These are phyloP conservation scores for Melitaea athalia DNA, from an alignment of 2,888 invertebrate genomes.

Conservation along the genomic window DNA sequence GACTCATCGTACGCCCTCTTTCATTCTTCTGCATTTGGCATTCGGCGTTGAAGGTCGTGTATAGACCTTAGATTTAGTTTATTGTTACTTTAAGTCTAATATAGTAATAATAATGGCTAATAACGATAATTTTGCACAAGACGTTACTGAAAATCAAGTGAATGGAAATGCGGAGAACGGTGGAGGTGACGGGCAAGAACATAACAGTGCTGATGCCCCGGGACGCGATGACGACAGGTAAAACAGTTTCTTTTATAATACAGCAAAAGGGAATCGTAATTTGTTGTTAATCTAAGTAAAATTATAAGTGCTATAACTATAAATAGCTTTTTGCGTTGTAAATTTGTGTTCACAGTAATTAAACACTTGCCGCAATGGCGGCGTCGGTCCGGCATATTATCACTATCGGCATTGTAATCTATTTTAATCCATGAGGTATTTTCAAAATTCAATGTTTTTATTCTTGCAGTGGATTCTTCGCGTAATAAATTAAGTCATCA, in stretches of 20 bases:
- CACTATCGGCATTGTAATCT: slow-evolving; percentile 69
- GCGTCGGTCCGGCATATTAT: slow-evolving; percentile 71
- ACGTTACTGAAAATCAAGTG: slow-evolving; percentile 87
- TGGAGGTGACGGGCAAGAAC: slow-evolving; percentile 86
- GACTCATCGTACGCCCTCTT: slow-evolving; percentile 56
- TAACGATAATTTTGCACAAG: slow-evolving; percentile 91
- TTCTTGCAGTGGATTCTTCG: slow-evolving; percentile 66
- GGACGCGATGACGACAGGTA: slow-evolving; percentile 93
- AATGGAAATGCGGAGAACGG: slow-evolving; percentile 84
- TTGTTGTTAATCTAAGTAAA: slow-evolving; percentile 15
- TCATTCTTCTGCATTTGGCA: slow-evolving; percentile 80
- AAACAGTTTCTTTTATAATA: slow-evolving; percentile 21
- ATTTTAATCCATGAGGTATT: slow-evolving; percentile 67
- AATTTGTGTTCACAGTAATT: slow-evolving; percentile 58
- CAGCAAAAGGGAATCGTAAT: slow-evolving; percentile 12
- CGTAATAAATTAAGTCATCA: slow-evolving; percentile 58
- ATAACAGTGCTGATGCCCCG: slow-evolving; percentile 88
- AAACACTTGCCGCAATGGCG: slow-evolving; percentile 71
- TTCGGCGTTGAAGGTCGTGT: slow-evolving; percentile 78
- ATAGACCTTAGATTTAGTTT: slow-evolving; percentile 76
- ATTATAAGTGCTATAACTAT: slow-evolving; percentile 29
- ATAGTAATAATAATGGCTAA: slow-evolving; percentile 83
- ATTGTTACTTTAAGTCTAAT: slow-evolving; percentile 82
- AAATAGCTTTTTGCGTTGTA: slow-evolving; percentile 47
- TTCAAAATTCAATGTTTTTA: slow-evolving; percentile 74